Percentiles rank a stretch among this genome's conserved stretches.
Evolutionary conservation across 2,888 invertebrate species (phyloP).

Genomic region (Lomographa bimaculata): DNA sequence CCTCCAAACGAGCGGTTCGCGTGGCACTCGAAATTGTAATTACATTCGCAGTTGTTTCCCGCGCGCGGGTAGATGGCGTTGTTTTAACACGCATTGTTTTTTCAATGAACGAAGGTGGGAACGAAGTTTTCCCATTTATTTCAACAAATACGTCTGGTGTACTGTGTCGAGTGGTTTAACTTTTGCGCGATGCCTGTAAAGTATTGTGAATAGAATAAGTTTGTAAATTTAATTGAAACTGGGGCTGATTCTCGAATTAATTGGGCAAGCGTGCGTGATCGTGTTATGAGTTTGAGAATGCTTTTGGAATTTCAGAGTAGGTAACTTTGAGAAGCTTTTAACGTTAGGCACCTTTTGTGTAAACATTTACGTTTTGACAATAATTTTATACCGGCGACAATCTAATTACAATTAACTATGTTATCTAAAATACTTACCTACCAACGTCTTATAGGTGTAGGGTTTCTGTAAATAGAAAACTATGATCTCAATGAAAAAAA

Average conservation of each 20-base stretch:
- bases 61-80: constrained; percentile 46
- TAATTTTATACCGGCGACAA: too few relatives aligned
- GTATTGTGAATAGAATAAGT: constrained; percentile 29
- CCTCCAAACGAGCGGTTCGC: constrained; percentile 42
- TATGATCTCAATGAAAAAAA: too few relatives aligned
- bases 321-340: too few relatives aligned
- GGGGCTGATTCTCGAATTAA: constrained; percentile 13
- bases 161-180: constrained; percentile 42
- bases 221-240: constrained; percentile 35
- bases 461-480: too few relatives aligned
- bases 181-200: constrained; percentile 27
- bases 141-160: constrained; percentile 48
- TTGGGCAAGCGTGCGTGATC: constrained; percentile 11
- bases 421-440: too few relatives aligned
- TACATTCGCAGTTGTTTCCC: constrained; percentile 45
- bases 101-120: constrained; percentile 19
- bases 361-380: too few relatives aligned
- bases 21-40: constrained; percentile 47
- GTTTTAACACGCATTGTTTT: constrained; percentile 49
- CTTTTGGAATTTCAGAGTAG: constrained; percentile 12
- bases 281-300: constrained; percentile 11
- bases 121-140: constrained; percentile 58
- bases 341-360: too few relatives aligned
- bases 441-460: too few relatives aligned
- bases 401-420: too few relatives aligned